Percentiles rank a stretch among this genome's conserved stretches.
These are phyloP conservation scores for Drosophila subquinaria DNA, from an alignment of 2,888 invertebrate species.

Conservation along the genomic window DNA sequence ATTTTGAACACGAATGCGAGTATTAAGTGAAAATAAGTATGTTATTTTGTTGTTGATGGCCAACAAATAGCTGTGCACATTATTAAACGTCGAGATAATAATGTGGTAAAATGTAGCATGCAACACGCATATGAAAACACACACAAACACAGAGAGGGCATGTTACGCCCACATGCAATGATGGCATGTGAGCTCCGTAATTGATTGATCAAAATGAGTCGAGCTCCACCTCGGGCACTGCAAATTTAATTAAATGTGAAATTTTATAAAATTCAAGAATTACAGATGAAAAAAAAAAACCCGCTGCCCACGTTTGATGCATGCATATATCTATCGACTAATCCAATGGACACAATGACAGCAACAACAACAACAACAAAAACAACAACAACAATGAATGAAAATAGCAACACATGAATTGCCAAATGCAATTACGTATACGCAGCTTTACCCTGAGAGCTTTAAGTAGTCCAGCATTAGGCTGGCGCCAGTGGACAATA, in stretches of 20 bases:
- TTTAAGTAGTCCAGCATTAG: conserved; percentile 1
- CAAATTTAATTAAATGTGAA: conserved; percentile 31
- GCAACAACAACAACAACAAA: neutral
- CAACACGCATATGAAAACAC: neutral
- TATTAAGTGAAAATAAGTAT: neutral
- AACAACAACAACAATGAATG: neutral
- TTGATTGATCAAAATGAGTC: conserved; percentile 22
- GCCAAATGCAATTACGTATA: conserved; percentile 33
- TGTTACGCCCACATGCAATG: neutral
- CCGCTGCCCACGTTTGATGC: neutral
- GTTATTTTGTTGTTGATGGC: neutral
- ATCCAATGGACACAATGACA: conserved; percentile 5
- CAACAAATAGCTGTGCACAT: conserved; percentile 3
- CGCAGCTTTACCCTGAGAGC: conserved; percentile 22
- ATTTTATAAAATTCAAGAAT: conserved; percentile 1
- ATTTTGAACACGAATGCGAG: neutral
- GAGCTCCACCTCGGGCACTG: neutral
- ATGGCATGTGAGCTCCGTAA: neutral
- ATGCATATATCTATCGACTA: neutral
- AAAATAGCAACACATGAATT: neutral
- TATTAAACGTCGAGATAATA: conserved; percentile 1
- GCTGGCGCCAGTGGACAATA: conserved; percentile 2
- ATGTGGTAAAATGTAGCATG: conserved; percentile 1
- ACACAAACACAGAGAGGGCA: neutral
- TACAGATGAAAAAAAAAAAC: conserved; percentile 1